Base-by-base conservation (phyloP, 2,113 vertebrate genomes). In the Embiotoca jacksoni region DNA sequence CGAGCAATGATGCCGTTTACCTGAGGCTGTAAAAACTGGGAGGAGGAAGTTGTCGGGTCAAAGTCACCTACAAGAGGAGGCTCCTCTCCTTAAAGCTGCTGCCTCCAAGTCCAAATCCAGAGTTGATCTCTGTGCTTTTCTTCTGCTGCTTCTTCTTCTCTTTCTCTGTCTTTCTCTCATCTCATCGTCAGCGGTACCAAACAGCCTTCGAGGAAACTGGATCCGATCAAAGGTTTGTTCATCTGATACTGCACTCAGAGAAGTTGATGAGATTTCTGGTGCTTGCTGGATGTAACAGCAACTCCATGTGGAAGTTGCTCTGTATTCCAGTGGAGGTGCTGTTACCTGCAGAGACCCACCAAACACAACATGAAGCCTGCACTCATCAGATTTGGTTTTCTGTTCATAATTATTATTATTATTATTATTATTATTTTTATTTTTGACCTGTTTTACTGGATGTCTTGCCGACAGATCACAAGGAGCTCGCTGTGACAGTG, bases 251-350 rank as follows among this genome's bases (percentile, higher is more conserved):
- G 60, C 60, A 2, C 31, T 47, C 39, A 37, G 13, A 2, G 49
- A 52, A 6, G 5, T 52, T 23, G 49, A 46, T 60, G 9, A 10
- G 16, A 36, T 56, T 75, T 64, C 46, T 76, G 93, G 90, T 90
- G 86, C 89, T 93, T 15, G 74, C 93, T 94, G 93, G 68, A 65
- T 95, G 95, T 95, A 95, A 95, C 95, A 95, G 94, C 94, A 95
- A 95, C 95, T 95, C 95, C 95, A 95, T 95, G 95, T 95, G 95
- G 95, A 95, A 95, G 73, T 36, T 86, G 61, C 62, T 35, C 63
- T 1, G 2, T 57, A 57, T 94, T 95, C 95, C 95, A 95, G 93
- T 95, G 95, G 95, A 95, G 87, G 76, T 92, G 95, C 92, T 95
- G 95, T 94, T 95, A 93, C 93, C 77, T 92, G 84, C 93, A 86